Evolutionary conservation across 2,797 vertebrate genomes (phyloP).

Genomic region (Varecia variegata): DNA sequence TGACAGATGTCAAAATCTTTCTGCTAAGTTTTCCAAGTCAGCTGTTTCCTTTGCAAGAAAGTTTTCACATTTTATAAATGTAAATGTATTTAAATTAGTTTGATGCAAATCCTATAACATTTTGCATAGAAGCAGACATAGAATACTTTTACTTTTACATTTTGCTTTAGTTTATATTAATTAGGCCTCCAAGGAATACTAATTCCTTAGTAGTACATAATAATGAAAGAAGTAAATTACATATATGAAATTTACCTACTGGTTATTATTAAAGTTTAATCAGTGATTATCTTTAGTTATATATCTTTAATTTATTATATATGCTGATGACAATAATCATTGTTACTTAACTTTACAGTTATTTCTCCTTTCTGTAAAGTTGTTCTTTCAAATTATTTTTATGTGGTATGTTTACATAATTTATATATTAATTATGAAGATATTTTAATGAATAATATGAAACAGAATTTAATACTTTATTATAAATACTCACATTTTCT

Average conservation of each 20-base stretch:
- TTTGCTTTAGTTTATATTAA: background rate
- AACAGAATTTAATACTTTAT: background rate
- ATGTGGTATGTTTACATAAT: background rate
- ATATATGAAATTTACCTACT: background rate
- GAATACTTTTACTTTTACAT: background rate
- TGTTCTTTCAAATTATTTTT: background rate
- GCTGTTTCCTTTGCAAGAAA: background rate
- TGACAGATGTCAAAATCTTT: background rate
- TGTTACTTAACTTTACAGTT: background rate
- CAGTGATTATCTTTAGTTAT: background rate
- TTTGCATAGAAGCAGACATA: background rate
- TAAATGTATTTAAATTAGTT: background rate
- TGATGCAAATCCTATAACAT: background rate
- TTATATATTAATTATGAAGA: background rate
- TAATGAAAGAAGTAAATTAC: background rate
- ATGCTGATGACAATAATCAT: background rate
- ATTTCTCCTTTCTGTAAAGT: background rate
- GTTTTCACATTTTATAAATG: background rate
- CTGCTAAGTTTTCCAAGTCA: background rate
- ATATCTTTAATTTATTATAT: background rate
- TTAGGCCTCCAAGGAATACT: background rate
- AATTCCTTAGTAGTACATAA: background rate
- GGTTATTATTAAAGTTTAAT: background rate
- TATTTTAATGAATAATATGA: background rate
- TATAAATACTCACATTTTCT: background rate